These are phyloP conservation scores for silkworm (Bombyx mori) DNA, from an alignment of 1,140 invertebrate species.

Conservation along the genomic window DNA sequence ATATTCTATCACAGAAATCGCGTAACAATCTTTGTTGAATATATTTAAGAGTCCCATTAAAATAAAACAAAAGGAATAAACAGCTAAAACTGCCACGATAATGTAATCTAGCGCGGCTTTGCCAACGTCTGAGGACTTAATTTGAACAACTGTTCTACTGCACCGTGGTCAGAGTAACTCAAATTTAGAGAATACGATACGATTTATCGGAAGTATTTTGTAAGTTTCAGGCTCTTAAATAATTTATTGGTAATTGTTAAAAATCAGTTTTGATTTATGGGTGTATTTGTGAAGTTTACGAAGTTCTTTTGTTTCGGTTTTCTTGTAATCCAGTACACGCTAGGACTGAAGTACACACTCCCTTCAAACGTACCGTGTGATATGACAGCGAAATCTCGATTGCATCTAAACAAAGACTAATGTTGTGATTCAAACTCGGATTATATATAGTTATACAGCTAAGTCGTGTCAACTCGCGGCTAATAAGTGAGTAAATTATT, in stretches of 20 bases:
- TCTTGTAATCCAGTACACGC: no score
- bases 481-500: no score
- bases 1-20: not conserved
- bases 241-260: not conserved
- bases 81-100: not conserved
- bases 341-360: no score
- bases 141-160: slow-evolving; percentile 11
- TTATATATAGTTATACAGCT: no score
- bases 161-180: slow-evolving; percentile 3
- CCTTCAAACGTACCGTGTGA: no score
- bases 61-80: slow-evolving; percentile 3
- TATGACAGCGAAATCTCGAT: no score
- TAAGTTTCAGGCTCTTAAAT: not conserved
- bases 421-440: no score
- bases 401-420: no score
- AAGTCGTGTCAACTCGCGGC: no score
- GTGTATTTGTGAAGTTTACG: no score
- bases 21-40: not conserved
- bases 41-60: not conserved
- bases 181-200: slow-evolving; percentile 9
- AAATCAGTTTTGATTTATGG: no score
- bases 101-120: not conserved
- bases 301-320: no score
- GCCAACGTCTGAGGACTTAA: slow-evolving; percentile 9
- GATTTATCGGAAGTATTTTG: not conserved